Base-by-base conservation (phyloP, 1,140 invertebrate species). In the Pogonus chalceus region DNA sequence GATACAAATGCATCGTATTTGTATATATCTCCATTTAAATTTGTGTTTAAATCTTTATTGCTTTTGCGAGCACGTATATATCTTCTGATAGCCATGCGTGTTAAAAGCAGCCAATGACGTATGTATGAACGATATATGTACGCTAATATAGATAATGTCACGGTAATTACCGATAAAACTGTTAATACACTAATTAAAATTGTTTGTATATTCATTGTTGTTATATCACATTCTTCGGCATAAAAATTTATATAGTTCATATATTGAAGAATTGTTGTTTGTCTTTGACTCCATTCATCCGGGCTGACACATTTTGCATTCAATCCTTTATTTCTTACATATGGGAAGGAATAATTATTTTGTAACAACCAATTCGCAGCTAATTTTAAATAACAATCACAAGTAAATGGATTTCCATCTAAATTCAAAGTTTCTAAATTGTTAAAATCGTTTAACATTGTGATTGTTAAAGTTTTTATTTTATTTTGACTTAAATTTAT, bases 1-100 rank as follows among this genome's bases (percentile, higher is more conserved):
- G 79, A 82, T 2, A 85, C 75, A 60, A 84, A 84, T 1, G 81
- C 81, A 58, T 85, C 83, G 59, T 78, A 85, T 50, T 71, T 69
- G 51, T 75, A 80, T n/a, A n/a, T n/a, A n/a, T n/a, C n/a, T n/a
- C n/a, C n/a, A 21, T 65, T 60, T 1, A 56, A 31, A 12, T 67
- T 2, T 59, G 57, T 14, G 59, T 58, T 22, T 39, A 39, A 18
- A 53, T 56, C 51, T 23, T 31, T 16, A 58, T 57, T 10, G 60
- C 39, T 53, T 59, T 68, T n/a, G 57, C 14, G 23, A 22, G 48
- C 31, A 10, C 37, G 37, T 10, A 43, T 18, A 43, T 43, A 43
- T 12, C 37, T 7, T 43, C 37, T 9, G 18, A 43, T 10, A 12
- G 37, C 37, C 37, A 43, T 43, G 3, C 37, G 37, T 43, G 70